Conservation (phyloP, 2,797 vertebrate genomes). For the Florisuga fusca region DNA sequence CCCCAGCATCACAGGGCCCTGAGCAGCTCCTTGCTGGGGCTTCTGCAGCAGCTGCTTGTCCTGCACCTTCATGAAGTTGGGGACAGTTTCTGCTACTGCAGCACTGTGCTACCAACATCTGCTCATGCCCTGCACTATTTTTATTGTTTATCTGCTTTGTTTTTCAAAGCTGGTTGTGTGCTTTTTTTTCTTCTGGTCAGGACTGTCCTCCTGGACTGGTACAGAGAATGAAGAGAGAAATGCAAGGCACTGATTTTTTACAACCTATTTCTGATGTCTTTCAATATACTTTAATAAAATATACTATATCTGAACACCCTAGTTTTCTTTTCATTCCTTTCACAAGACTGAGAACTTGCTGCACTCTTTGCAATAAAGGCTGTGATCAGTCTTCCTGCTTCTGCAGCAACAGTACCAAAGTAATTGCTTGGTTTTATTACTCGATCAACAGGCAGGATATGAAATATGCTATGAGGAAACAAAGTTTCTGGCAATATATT, state of each 20-base stretch:
- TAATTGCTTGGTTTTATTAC: constrained; percentile 19
- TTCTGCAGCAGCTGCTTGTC: too few relatives aligned
- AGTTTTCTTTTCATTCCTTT: constrained; percentile 41
- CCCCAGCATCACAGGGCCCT: rapidly evolving
- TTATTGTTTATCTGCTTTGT: too few relatives aligned
- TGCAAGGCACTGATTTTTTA: not conserved
- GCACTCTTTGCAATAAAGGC: not conserved
- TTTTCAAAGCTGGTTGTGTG: not conserved
- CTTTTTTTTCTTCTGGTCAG: not conserved
- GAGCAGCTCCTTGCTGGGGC: not conserved
- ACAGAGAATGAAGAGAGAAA: not conserved
- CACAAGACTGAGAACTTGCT: constrained; percentile 14
- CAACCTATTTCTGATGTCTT: not conserved
- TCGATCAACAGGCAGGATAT: not conserved
- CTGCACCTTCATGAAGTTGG: too few relatives aligned
- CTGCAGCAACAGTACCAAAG: not conserved
- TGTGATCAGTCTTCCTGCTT: not conserved
- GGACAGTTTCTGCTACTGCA: not conserved
- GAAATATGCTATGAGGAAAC: constrained; percentile 1
- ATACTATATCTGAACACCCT: not conserved
- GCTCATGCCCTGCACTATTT: not conserved
- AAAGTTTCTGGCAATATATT: not conserved
- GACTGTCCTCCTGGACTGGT: not conserved
- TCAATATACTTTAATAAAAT: constrained; percentile 33
- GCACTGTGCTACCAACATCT: too few relatives aligned